Percentiles rank a stretch among this genome's conserved stretches.
Conservation (phyloP, 2,888 invertebrate species). For the Agrilus biguttatus region DNA sequence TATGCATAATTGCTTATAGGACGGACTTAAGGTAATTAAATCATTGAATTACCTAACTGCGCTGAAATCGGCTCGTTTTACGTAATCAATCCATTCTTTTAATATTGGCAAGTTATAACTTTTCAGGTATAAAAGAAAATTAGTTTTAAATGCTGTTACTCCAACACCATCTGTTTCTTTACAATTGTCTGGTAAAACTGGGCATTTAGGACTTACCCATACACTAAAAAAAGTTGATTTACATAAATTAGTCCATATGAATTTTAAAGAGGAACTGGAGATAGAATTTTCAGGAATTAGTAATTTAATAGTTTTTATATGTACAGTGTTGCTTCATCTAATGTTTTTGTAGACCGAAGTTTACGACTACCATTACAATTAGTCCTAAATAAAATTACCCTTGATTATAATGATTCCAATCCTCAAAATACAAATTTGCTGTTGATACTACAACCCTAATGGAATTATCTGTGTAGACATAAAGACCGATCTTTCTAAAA, state of each 20-base stretch:
- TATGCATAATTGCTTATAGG: background rate
- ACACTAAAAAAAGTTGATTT: slow-evolving; percentile 37
- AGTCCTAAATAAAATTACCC: slow-evolving; percentile 39
- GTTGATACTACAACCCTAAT: slow-evolving; percentile 79
- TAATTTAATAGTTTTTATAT: too few species aligned
- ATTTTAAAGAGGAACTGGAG: too few species aligned
- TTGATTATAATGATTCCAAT: slow-evolving; percentile 92
- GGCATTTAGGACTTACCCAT: slow-evolving; percentile 79
- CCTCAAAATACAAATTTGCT: slow-evolving; percentile 79
- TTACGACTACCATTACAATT: background rate
- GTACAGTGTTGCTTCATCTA: too few species aligned
- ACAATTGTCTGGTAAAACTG: slow-evolving; percentile 41
- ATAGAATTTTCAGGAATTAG: too few species aligned
- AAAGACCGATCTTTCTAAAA: slow-evolving; percentile 71
- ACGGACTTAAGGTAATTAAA: background rate
- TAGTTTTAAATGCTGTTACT: slow-evolving; percentile 66
- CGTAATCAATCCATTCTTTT: slow-evolving; percentile 55
- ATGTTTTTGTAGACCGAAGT: background rate
- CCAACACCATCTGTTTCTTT: slow-evolving; percentile 56
- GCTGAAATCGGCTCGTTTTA: slow-evolving; percentile 70
- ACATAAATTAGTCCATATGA: too few species aligned
- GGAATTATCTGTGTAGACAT: slow-evolving; percentile 69
- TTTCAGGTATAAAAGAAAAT: slow-evolving; percentile 59
- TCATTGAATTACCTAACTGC: slow-evolving; percentile 51
- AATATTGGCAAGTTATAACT: slow-evolving; percentile 57